These are phyloP conservation scores for Myotis lucifugus DNA, from an alignment of 2,113 vertebrate genomes.

Conservation along the genomic window DNA sequence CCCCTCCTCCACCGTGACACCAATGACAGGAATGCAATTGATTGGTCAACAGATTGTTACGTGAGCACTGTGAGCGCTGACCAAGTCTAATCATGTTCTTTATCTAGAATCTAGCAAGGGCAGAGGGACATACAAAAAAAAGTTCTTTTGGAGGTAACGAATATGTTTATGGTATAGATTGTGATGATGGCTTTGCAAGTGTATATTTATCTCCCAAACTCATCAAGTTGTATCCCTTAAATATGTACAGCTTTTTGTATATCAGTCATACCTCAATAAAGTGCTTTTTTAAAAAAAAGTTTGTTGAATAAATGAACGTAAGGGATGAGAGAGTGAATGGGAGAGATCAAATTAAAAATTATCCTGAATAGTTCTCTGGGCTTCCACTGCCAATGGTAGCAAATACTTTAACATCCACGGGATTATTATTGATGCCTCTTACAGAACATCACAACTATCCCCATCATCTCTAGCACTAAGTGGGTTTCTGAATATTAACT, in stretches of 20 bases:
- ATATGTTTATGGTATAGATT: neutral
- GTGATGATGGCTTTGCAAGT: neutral
- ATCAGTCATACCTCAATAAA: neutral
- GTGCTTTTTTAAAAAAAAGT: neutral
- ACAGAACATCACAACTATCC: neutral
- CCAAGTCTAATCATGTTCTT: neutral
- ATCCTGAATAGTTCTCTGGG: neutral
- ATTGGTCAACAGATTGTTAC: neutral
- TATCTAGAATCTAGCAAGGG: neutral
- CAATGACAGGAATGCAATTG: neutral
- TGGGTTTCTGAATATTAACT: neutral
- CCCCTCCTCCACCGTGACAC: neutral
- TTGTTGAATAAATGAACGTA: neutral
- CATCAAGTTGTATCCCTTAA: neutral
- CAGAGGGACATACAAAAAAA: neutral
- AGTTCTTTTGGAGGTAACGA: neutral
- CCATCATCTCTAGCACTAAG: neutral
- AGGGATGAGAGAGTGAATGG: neutral
- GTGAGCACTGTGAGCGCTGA: neutral
- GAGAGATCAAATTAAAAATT: neutral
- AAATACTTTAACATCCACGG: neutral
- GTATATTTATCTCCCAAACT: neutral
- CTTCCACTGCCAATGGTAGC: neutral
- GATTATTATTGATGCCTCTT: neutral
- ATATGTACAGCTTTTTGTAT: neutral